Conservation (phyloP, 2,888 invertebrate species). For the Baccha elongata region DNA sequence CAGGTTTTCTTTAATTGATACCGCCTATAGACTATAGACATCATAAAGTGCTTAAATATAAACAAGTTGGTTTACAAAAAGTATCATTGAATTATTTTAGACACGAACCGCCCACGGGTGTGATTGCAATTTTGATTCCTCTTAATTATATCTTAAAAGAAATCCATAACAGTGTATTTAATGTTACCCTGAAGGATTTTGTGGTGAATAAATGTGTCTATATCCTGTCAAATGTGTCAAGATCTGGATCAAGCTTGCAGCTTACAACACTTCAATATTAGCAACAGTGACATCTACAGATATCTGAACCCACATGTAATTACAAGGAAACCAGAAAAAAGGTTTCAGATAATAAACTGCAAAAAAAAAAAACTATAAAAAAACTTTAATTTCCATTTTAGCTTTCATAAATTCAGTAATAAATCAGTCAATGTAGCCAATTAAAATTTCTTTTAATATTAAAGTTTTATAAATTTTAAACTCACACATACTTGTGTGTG, state of each 20-base stretch:
- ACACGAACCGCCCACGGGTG: constrained; percentile 57
- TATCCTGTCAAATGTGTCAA: constrained; percentile 63
- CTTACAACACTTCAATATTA: constrained; percentile 34
- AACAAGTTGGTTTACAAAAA: constrained; percentile 59
- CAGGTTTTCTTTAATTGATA: constrained; percentile 29
- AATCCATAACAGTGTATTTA: background rate
- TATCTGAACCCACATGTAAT: constrained; percentile 56
- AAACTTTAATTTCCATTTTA: constrained; percentile 60
- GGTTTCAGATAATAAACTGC: constrained; percentile 1
- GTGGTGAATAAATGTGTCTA: constrained; percentile 41
- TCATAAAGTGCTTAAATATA: constrained; percentile 42
- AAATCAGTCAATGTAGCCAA: constrained; percentile 74
- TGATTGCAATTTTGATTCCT: constrained; percentile 61
- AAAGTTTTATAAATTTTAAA: constrained; percentile 24
- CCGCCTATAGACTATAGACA: constrained; percentile 24
- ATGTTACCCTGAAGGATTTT: constrained; percentile 44
- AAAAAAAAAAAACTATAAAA: background rate
- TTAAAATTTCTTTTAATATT: constrained; percentile 69
- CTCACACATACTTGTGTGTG: constrained; percentile 34
- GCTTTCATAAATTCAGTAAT: constrained; percentile 71
- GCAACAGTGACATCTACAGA: constrained; percentile 58
- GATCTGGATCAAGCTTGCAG: constrained; percentile 61
- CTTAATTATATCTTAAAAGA: constrained; percentile 60
- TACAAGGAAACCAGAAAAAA: constrained; percentile 29
- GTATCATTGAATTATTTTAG: constrained; percentile 23